These are phyloP conservation scores for Avahi laniger DNA, from an alignment of 2,797 vertebrate genomes.

Conservation along the genomic window DNA sequence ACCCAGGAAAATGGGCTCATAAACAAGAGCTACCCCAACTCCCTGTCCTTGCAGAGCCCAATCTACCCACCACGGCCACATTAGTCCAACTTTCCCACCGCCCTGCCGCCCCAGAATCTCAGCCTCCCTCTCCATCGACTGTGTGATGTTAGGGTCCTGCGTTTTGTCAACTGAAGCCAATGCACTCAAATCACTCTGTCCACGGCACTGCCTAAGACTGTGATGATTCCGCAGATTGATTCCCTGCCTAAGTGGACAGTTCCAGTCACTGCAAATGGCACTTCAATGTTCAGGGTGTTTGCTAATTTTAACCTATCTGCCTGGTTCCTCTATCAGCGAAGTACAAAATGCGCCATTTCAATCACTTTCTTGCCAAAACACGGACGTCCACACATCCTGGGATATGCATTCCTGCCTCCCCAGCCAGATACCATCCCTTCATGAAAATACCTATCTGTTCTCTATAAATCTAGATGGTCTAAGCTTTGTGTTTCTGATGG, in stretches of 20 bases:
- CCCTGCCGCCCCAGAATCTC: rapidly evolving
- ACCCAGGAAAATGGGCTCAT: background rate
- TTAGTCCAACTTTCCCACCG: background rate
- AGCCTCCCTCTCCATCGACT: background rate
- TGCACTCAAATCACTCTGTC: background rate
- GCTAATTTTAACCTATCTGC: background rate
- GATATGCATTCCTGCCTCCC: background rate
- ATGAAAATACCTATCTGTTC: background rate
- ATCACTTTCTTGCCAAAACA: background rate
- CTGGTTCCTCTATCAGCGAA: background rate
- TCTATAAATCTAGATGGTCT: background rate
- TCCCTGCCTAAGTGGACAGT: background rate
- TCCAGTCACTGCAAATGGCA: background rate
- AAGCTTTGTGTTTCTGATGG: too few species aligned
- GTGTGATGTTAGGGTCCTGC: background rate
- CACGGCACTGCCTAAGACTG: too few species aligned
- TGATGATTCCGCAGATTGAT: background rate
- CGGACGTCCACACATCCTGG: too few species aligned
- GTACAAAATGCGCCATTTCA: too few species aligned
- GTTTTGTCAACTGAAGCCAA: background rate
- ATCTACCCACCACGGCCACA: rapidly evolving
- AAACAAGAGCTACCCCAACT: background rate
- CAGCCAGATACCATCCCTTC: background rate
- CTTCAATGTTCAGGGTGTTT: background rate
- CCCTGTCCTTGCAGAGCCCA: too few species aligned